Evolutionary conservation across 2,113 vertebrate species (phyloP).

Genomic region (Herpailurus yagouaroundi): DNA sequence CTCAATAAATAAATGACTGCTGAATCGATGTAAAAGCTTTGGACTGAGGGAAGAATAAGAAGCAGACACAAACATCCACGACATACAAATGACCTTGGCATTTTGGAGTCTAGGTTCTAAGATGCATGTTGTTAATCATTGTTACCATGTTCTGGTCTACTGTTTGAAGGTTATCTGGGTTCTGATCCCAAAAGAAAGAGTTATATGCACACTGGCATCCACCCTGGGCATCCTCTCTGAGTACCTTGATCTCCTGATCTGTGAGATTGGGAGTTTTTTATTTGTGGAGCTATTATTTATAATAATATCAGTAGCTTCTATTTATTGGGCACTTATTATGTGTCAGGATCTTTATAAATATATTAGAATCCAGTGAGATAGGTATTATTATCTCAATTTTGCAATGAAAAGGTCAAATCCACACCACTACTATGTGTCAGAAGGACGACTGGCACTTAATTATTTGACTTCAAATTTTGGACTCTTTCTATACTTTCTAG

Average conservation of each 20-base stretch:
- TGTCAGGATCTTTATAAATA: not conserved
- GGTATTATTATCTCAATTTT: not conserved
- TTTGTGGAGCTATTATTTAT: slow-evolving; percentile 26
- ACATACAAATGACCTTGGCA: slow-evolving; percentile 42
- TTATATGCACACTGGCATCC: slow-evolving; percentile 48
- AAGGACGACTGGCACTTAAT: not conserved
- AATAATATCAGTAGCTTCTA: not conserved
- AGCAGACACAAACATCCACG: slow-evolving; percentile 23
- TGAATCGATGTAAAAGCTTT: slow-evolving; percentile 70
- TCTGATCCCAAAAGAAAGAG: slow-evolving; percentile 65
- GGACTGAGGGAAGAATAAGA: slow-evolving; percentile 76
- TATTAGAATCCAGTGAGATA: not conserved
- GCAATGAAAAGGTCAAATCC: not conserved
- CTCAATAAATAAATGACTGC: slow-evolving; percentile 62
- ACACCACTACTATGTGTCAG: not conserved
- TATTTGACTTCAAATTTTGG: slow-evolving; percentile 39
- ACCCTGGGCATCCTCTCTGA: slow-evolving; percentile 41
- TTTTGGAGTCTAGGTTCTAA: slow-evolving; percentile 16
- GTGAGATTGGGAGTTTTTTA: not conserved
- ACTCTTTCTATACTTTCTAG: not conserved
- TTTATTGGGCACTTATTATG: not conserved
- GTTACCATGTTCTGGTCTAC: slow-evolving; percentile 68
- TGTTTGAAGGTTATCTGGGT: slow-evolving; percentile 63
- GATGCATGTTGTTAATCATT: slow-evolving; percentile 78
- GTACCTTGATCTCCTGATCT: slow-evolving; percentile 63